Percentiles rank a stretch among this genome's conserved stretches.
Evolutionary conservation across 1,140 invertebrate genomes (phyloP).

Genomic region (Metopolophium dirhodum): DNA sequence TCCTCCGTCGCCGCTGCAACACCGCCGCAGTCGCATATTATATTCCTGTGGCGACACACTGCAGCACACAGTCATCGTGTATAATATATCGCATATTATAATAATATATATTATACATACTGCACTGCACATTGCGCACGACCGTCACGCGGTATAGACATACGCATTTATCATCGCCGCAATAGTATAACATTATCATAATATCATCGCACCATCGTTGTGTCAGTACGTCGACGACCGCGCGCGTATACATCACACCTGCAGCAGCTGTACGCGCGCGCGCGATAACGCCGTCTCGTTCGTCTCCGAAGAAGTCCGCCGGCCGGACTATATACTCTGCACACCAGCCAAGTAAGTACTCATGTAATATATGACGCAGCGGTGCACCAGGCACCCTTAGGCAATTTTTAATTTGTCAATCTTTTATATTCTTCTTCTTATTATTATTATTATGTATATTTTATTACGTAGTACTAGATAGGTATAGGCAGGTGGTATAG

Average conservation of each 20-base stretch:
- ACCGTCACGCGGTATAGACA: not conserved
- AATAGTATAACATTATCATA: not conserved
- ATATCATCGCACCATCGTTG: not conserved
- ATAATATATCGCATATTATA: not conserved
- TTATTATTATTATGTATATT: not conserved
- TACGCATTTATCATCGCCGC: not conserved
- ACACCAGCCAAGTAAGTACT: not conserved
- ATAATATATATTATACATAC: not conserved
- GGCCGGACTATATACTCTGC: not conserved
- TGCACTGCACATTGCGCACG: not conserved
- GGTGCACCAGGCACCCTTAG: not conserved
- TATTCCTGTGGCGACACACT: slow-evolving; percentile 6
- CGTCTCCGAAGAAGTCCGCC: not conserved
- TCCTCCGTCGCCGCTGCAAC: not conserved
- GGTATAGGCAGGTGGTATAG: no score
- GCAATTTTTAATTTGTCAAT: not conserved
- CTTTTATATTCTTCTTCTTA: not conserved
- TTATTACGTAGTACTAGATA: no score
- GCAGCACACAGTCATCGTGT: not conserved
- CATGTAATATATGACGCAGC: not conserved
- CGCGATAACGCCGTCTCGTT: not conserved
- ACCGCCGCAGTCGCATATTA: not conserved
- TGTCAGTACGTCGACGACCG: not conserved
- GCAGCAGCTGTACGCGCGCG: not conserved
- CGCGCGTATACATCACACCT: not conserved